Evolutionary conservation across 2,888 invertebrate genomes (phyloP).

Genomic region (Diarsia mendica): DNA sequence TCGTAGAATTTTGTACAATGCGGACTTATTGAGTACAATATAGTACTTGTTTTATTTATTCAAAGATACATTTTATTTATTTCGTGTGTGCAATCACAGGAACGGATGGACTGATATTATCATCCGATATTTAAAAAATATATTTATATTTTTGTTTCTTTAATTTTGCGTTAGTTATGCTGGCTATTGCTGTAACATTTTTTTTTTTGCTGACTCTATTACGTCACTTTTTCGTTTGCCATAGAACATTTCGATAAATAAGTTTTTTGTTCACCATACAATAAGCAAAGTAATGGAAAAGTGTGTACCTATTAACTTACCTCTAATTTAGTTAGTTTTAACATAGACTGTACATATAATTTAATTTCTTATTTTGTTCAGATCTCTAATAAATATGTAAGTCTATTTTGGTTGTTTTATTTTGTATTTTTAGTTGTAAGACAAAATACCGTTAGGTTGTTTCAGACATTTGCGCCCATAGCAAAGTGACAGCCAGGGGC

Average conservation of each 20-base stretch:
- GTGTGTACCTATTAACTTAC: constrained; percentile 90
- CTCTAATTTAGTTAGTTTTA: constrained; percentile 90
- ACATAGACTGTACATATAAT: constrained; percentile 91
- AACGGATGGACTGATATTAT: constrained; percentile 87
- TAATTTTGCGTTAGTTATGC: constrained; percentile 71
- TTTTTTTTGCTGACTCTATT: constrained; percentile 73
- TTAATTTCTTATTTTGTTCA: constrained; percentile 91
- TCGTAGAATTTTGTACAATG: constrained; percentile 67
- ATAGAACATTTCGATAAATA: constrained; percentile 69
- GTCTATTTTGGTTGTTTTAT: constrained; percentile 81
- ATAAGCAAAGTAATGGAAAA: constrained; percentile 84
- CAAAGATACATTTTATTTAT: constrained; percentile 70
- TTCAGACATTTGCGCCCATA: too few species aligned
- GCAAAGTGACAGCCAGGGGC: too few species aligned
- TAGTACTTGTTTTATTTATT: constrained; percentile 81
- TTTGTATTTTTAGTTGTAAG: constrained; percentile 28
- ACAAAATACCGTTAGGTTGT: neutral
- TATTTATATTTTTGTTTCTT: constrained; percentile 73
- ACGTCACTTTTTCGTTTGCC: constrained; percentile 76
- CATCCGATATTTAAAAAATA: constrained; percentile 78
- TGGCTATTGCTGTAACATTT: constrained; percentile 75
- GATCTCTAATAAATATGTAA: constrained; percentile 91
- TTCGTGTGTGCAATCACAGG: constrained; percentile 83
- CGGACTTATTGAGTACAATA: constrained; percentile 71
- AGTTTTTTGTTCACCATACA: constrained; percentile 82